Evolutionary conservation across 2,113 vertebrate species (phyloP).

Genomic region (Crotophaga sulcirostris): DNA sequence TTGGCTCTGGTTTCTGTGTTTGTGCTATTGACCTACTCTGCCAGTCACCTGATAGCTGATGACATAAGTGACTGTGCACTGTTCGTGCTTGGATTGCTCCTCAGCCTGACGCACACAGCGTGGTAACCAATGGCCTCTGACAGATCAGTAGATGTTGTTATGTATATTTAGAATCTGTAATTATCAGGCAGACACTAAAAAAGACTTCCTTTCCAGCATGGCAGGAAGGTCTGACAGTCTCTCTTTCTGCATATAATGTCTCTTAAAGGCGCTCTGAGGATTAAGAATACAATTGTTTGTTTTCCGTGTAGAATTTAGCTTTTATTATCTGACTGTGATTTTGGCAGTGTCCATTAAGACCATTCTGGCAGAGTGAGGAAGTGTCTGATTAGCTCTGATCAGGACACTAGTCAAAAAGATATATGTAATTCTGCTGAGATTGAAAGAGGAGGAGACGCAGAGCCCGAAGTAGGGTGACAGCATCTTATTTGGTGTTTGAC

Average conservation of each 20-base stretch:
- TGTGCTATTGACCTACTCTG: conserved; percentile 24
- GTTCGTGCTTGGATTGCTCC: not conserved
- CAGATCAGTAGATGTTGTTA: not conserved
- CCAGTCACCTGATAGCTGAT: conserved; percentile 8
- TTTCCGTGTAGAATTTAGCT: not conserved
- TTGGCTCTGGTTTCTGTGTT: not conserved
- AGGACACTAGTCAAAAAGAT: not conserved
- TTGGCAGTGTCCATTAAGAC: not conserved
- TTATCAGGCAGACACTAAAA: not conserved
- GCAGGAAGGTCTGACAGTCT: not conserved
- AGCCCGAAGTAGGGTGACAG: not conserved
- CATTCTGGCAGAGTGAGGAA: not conserved
- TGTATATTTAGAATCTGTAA: not conserved
- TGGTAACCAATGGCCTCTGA: not conserved
- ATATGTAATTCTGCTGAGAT: not conserved
- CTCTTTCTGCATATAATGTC: not conserved
- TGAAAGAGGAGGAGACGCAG: fast-evolving
- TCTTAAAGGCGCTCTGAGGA: not conserved
- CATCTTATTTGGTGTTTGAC: not conserved
- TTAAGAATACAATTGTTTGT: not conserved
- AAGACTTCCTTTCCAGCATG: not conserved
- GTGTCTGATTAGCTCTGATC: not conserved
- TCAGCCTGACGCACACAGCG: not conserved
- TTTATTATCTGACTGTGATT: not conserved
- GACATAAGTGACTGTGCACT: not conserved